phyloP scores from a whole-genome alignment of 2,797 vertebrate genomes.

The Loriculus beryllinus region DNA sequence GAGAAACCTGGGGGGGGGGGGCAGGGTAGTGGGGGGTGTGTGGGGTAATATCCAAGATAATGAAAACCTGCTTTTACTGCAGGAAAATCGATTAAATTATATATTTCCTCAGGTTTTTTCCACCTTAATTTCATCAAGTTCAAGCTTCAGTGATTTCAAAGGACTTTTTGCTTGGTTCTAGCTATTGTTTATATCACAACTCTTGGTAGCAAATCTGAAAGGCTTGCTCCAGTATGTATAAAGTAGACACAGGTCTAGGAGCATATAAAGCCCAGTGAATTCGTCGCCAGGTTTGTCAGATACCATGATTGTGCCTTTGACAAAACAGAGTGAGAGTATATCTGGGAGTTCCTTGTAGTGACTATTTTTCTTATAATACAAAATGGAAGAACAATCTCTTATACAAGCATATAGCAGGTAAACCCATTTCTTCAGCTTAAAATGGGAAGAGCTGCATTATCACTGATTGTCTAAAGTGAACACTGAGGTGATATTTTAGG shows the following conservation, averaged over 20 bases:
- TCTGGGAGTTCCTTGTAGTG: neutral
- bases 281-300: neutral
- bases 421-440: neutral
- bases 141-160: constrained; percentile 9
- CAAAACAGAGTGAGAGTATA: neutral
- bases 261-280: neutral
- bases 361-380: neutral
- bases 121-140: constrained; percentile 14
- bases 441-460: neutral
- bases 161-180: neutral
- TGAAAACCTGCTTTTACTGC: constrained; percentile 13
- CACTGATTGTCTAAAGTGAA: neutral
- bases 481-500: constrained; percentile 15
- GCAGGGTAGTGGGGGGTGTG: neutral
- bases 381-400: neutral
- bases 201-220: neutral
- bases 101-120: neutral
- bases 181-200: neutral
- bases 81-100: constrained; percentile 29
- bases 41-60: neutral
- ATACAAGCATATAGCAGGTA: neutral
- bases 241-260: neutral
- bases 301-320: neutral
- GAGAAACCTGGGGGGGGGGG: neutral
- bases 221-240: neutral